phyloP scores from a whole-genome alignment of 2,113 vertebrate genomes.

The Amphiprion percula region DNA sequence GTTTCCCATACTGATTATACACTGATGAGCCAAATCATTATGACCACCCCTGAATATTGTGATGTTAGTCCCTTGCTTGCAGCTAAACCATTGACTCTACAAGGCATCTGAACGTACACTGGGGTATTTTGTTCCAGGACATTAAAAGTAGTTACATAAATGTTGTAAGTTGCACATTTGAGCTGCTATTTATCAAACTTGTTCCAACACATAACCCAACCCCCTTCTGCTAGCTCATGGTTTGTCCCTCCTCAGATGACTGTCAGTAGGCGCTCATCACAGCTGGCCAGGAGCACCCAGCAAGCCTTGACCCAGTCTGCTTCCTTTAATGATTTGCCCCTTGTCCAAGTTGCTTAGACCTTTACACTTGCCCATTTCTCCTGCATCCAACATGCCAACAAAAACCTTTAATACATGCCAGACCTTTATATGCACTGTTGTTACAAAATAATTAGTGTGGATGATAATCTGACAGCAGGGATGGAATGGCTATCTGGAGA shows the following conservation, averaged over 20 bases:
- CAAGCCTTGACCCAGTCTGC: not conserved
- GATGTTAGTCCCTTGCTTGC: not conserved
- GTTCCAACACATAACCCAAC: constrained; percentile 13
- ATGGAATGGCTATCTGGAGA: constrained; percentile 34
- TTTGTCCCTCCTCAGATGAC: not conserved
- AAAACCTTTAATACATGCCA: not conserved
- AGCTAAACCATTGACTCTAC: not conserved
- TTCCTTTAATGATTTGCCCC: not conserved
- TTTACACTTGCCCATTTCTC: not conserved
- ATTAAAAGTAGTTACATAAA: not conserved
- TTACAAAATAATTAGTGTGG: constrained; percentile 10
- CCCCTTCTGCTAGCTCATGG: not conserved
- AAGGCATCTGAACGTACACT: not conserved
- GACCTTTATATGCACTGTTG: not conserved
- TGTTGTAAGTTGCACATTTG: not conserved
- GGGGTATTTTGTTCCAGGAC: not conserved
- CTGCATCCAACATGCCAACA: not conserved
- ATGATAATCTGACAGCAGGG: constrained; percentile 22
- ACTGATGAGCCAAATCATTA: too few species aligned
- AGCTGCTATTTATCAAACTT: not conserved
- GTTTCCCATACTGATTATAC: too few species aligned
- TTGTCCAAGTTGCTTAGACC: constrained; percentile 5
- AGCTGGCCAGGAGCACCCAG: not conserved
- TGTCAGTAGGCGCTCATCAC: not conserved
- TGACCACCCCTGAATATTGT: constrained; percentile 1